Percentiles rank a stretch among this genome's conserved stretches.
phyloP scores from a whole-genome alignment of 2,797 vertebrate species.

The Siniperca scherzeri region DNA sequence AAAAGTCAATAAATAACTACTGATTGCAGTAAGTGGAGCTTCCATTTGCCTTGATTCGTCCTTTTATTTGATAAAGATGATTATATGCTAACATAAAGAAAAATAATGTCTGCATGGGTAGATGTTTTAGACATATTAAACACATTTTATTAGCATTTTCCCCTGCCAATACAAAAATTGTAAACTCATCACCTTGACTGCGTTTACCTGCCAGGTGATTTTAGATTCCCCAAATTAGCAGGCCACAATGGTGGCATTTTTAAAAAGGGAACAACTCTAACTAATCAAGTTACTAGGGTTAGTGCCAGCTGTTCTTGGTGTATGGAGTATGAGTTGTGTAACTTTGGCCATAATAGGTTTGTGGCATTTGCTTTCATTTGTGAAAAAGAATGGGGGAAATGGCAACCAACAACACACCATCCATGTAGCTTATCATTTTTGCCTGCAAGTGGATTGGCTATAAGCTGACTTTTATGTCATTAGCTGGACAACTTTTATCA shows the following conservation, averaged over 20 bases:
- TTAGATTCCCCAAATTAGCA: neutral
- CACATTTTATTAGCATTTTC: neutral
- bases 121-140: neutral
- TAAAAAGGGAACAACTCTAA: neutral
- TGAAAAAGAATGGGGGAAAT: neutral
- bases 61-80: slow-evolving; percentile 49
- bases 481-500: slow-evolving; percentile 63
- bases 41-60: slow-evolving; percentile 45
- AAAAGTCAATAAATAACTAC: slow-evolving; percentile 57
- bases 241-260: neutral
- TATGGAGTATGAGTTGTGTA: too few species aligned
- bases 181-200: neutral
- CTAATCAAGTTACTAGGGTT: neutral
- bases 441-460: neutral
- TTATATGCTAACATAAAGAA: neutral
- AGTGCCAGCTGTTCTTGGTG: neutral
- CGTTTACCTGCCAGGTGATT: neutral
- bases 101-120: neutral
- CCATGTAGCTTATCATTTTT: neutral
- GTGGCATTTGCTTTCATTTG: neutral
- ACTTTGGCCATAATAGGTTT: neutral
- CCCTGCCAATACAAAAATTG: neutral
- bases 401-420: neutral
- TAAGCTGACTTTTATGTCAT: slow-evolving; percentile 44
- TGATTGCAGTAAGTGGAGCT: slow-evolving; percentile 59